Conservation (phyloP, 2,113 vertebrate genomes). For the Ibidorhyncha struthersii region DNA sequence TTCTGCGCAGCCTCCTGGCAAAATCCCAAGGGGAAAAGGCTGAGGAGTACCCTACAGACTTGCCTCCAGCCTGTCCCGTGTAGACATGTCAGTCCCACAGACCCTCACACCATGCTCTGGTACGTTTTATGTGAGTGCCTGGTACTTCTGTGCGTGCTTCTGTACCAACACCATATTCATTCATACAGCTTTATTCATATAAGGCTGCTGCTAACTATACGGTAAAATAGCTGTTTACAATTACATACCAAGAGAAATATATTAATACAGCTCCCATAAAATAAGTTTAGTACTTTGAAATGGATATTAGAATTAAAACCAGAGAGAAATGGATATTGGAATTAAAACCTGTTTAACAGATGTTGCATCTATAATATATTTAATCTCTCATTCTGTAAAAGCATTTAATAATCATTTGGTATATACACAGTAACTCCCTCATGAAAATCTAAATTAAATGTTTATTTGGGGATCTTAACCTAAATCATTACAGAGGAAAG, state of each 20-base stretch:
- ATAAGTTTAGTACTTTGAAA: not conserved
- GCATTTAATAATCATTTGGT: slow-evolving; percentile 5
- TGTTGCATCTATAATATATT: not conserved
- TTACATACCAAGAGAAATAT: not conserved
- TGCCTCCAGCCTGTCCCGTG: not conserved
- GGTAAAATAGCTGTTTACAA: not conserved
- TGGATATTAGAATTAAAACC: not conserved
- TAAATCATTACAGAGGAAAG: slow-evolving; percentile 15
- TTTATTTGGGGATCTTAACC: slow-evolving; percentile 33
- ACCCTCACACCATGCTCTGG: not conserved
- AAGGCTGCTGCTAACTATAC: not conserved
- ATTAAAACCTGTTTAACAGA: slow-evolving; percentile 8
- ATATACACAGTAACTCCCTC: not conserved
- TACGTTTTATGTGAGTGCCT: not conserved
- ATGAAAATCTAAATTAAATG: slow-evolving; percentile 37
- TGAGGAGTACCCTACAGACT: not conserved
- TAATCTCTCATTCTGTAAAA: slow-evolving; percentile 30
- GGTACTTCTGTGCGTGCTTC: not conserved
- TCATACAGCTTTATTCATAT: not conserved
- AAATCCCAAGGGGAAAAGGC: not conserved
- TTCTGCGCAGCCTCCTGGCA: not conserved
- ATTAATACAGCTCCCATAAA: not conserved
- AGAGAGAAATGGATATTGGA: not conserved
- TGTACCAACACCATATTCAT: not conserved
- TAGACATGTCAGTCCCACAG: too few species aligned